Base-by-base conservation (phyloP, 2,113 vertebrate genomes). In the Oreochromis tanganicae region DNA sequence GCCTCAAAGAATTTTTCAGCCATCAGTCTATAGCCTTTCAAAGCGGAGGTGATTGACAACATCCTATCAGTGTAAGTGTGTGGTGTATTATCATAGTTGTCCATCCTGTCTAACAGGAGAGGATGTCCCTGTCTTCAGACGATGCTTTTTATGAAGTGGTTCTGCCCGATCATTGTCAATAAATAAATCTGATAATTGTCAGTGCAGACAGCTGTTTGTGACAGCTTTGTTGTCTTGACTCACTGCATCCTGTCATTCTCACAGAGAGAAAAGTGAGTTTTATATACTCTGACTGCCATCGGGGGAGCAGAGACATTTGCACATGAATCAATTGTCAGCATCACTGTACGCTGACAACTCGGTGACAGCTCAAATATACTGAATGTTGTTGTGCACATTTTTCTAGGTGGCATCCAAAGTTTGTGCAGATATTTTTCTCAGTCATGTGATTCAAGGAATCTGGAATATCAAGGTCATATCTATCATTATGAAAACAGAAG, bases 311-410 rank as follows among this genome's bases (percentile, higher is more conserved):
- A 97, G 96, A 97, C 97, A 99, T 99, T 97, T 97, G 96, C 97
- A 98, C 97, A 98, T 98, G 97, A 98, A 98, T 99, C 98, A 98
- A 96, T 97, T 98, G 98, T 98, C 98, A 98, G 96, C 97, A 97
- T 96, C 96, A 94, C 96, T 97, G 94, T 95, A 94, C 94, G 88
- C 97, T 98, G 97, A 97, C 96, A 87, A 96, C 95, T 97, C 93
- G 1, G 93, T 94, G 96, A 98, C 97, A 97, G 93, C 96, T 97
- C 96, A 94, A 94, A 97, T 97, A 96, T 96, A 95, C 95, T 81
- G 94, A 96, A 95, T 95, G 96, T 95, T 95, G 96, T 94, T 90
- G 87, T 93, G 88, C 94, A 85, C 83, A 89, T 94, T 90, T 96
- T 95, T 93, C 96, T 95, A 54, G 87, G 91, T 90, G 86, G 88